A percentile compares a stretch with the other conserved stretches of the same genome.
Evolutionary conservation across 2,888 invertebrate genomes (phyloP).

Genomic region (Acanthosepion esculentum): DNA sequence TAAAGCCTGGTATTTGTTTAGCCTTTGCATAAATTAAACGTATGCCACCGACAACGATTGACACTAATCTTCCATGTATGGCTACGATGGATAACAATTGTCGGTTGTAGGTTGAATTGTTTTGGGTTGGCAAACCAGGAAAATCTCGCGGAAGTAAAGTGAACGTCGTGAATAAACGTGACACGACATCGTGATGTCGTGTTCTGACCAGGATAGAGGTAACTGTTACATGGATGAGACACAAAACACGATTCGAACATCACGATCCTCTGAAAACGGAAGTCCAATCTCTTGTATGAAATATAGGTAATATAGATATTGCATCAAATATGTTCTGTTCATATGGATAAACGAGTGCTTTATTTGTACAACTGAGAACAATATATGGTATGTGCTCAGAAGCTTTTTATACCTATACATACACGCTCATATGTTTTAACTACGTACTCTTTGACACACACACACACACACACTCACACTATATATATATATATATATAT

Average conservation of each 20-base stretch:
- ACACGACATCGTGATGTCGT: background rate
- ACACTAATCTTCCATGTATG: background rate
- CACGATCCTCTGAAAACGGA: background rate
- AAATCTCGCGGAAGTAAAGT: background rate
- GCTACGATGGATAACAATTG: background rate
- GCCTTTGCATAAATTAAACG: background rate
- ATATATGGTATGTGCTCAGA: too few relatives aligned
- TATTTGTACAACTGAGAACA: too few relatives aligned
- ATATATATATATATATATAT: background rate
- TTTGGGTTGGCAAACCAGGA: background rate
- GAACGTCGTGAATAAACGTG: background rate
- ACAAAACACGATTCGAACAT: background rate
- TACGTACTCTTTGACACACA: too few relatives aligned
- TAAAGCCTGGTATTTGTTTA: too few relatives aligned
- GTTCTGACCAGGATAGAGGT: background rate
- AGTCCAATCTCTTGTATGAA: background rate
- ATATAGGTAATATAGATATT: background rate
- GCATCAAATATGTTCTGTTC: background rate
- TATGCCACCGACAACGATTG: background rate
- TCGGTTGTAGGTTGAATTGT: background rate
- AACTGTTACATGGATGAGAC: background rate
- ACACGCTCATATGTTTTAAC: too few relatives aligned
- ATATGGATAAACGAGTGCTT: background rate
- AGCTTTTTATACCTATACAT: background rate
- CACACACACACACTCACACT: too few relatives aligned